Conservation (phyloP, 2,113 vertebrate species). For the Poeciliopsis occidentalis region DNA sequence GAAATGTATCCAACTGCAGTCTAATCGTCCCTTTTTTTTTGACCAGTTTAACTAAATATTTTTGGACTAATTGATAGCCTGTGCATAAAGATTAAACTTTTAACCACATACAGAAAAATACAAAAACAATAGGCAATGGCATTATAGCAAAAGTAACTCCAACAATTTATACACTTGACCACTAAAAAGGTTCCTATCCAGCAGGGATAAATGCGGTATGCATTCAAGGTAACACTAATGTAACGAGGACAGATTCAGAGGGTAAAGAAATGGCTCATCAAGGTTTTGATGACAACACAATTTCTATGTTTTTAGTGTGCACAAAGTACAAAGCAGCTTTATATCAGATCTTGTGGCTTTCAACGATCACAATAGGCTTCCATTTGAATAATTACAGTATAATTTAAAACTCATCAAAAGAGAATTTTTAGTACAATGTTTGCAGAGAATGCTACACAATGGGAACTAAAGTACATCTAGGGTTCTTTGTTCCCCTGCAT, state of each 20-base stretch:
- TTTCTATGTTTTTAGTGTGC: constrained; percentile 13
- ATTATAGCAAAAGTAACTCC: no score
- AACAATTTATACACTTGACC: background rate
- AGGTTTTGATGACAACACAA: constrained; percentile 22
- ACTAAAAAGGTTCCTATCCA: constrained; percentile 23
- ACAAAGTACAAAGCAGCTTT: background rate
- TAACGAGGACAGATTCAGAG: constrained; percentile 1
- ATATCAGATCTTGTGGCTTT: constrained; percentile 30
- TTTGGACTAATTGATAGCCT: no score
- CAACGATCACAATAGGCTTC: constrained; percentile 24
- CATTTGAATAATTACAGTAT: constrained; percentile 28
- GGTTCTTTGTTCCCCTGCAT: constrained; percentile 22
- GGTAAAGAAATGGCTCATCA: background rate
- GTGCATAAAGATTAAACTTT: no score
- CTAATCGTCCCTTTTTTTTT: no score
- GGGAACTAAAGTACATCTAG: constrained; percentile 10
- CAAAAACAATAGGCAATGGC: no score
- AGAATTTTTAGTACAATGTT: constrained; percentile 4
- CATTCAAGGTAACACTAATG: constrained; percentile 18
- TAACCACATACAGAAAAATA: no score
- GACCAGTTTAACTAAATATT: no score
- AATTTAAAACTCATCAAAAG: constrained; percentile 37
- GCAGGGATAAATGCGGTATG: constrained; percentile 39
- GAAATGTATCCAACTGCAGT: no score
- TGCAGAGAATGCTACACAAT: constrained; percentile 4